Percentiles rank a stretch among this genome's conserved stretches.
Conservation (phyloP, 2,888 invertebrate genomes). For the Caenorhabditis afra region DNA sequence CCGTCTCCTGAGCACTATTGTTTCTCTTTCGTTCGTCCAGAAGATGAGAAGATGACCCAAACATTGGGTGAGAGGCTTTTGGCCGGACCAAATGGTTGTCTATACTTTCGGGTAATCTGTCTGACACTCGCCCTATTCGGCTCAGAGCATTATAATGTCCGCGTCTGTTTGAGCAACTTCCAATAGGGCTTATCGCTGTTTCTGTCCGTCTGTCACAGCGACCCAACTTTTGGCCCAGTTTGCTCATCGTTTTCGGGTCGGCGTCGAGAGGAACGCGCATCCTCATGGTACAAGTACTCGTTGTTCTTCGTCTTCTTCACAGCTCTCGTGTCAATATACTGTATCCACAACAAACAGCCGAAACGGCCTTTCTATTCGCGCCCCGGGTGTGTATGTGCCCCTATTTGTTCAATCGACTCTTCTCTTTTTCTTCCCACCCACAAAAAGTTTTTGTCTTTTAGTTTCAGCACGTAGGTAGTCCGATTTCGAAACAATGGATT, state of each 20-base stretch:
- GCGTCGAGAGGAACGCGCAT: conserved; percentile 24
- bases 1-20: conserved; percentile 20
- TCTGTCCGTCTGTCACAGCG: conserved; percentile 22
- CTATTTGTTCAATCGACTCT: conserved; percentile 58
- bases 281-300: conserved; percentile 57
- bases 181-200: conserved; percentile 23
- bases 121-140: conserved; percentile 14
- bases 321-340: conserved; percentile 62
- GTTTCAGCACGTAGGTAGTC: conserved; percentile 3
- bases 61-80: conserved; percentile 27
- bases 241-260: conserved; percentile 9
- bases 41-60: conserved; percentile 32
- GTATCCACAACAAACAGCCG: conserved; percentile 58
- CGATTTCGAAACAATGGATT: too few relatives aligned
- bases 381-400: conserved; percentile 47
- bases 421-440: conserved; percentile 25
- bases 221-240: conserved; percentile 20
- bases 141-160: conserved; percentile 17
- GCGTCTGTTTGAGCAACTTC: conserved; percentile 33
- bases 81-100: background rate
- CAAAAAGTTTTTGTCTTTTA: background rate
- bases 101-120: conserved; percentile 35
- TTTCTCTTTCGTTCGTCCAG: conserved; percentile 36
- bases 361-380: conserved; percentile 43
- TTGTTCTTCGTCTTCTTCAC: conserved; percentile 55